These are phyloP conservation scores for Ormyrus labotus DNA, from an alignment of 2,888 invertebrate genomes.

Conservation along the genomic window DNA sequence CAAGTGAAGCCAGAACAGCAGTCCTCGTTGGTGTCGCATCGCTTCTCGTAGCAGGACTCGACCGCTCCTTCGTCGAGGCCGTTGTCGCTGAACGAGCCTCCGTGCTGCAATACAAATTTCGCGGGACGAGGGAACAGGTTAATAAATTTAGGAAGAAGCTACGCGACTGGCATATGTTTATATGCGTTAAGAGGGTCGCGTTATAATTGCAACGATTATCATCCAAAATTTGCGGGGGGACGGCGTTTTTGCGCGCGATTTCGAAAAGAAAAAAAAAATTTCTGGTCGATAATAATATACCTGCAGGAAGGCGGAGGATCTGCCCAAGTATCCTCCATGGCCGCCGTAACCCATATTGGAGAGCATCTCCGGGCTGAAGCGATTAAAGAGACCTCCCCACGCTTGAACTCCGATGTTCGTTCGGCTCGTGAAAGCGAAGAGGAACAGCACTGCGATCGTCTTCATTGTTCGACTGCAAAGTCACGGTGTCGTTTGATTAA, in stretches of 20 bases:
- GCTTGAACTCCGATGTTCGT: conserved; percentile 76
- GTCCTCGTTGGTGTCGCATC: conserved; percentile 87
- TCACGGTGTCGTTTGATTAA: no score
- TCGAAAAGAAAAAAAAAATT: not conserved
- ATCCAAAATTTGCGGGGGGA: not conserved
- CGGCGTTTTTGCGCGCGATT: no score
- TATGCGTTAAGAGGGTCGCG: not conserved
- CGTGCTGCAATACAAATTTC: conserved; percentile 33
- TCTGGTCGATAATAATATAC: conserved; percentile 15
- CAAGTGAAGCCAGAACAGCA: conserved; percentile 91
- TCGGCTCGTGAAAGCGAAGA: conserved; percentile 65
- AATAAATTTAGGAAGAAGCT: not conserved
- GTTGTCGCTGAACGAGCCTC: conserved; percentile 71
- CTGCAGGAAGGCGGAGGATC: conserved; percentile 65
- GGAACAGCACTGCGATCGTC: conserved; percentile 60
- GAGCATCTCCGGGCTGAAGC: conserved; percentile 91
- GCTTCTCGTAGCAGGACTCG: conserved; percentile 87
- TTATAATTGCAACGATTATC: not conserved
- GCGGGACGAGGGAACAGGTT: no score
- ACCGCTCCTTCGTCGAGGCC: conserved; percentile 77
- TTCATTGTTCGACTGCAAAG: conserved; percentile 54
- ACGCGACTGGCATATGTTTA: no score
- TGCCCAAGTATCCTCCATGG: conserved; percentile 78
- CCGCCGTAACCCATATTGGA: conserved; percentile 87
- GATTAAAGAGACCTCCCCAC: conserved; percentile 90